A percentile compares a stretch with the other conserved stretches of the same genome.
These are phyloP conservation scores for Magallana angulata DNA, from an alignment of 1,140 invertebrate genomes.

Conservation along the genomic window DNA sequence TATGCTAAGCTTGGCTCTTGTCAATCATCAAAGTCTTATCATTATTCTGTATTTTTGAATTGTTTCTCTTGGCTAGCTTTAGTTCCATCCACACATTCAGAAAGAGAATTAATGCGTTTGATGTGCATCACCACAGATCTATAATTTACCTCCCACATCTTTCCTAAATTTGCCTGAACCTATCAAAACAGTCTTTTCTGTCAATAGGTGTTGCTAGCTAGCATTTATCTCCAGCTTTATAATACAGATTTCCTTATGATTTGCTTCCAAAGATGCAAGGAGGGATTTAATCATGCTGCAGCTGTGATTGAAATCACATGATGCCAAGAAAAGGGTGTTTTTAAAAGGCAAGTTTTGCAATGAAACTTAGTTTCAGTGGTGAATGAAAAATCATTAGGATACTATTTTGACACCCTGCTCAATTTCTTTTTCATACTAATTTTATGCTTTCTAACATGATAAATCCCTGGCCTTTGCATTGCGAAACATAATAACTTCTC, in stretches of 20 bases:
- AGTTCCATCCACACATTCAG: not conserved
- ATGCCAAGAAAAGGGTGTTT: constrained; percentile 4
- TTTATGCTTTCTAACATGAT: not conserved
- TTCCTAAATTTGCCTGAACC: constrained; percentile 42
- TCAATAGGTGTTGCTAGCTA: not conserved
- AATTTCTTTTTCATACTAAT: not conserved
- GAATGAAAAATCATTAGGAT: not conserved
- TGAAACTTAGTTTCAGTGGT: not conserved
- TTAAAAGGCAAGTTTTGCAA: not conserved
- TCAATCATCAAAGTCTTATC: not conserved
- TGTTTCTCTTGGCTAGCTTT: not conserved
- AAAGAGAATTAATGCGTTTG: not conserved
- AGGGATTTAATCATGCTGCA: constrained; percentile 33
- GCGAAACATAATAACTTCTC: not conserved
- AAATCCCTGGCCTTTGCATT: constrained; percentile 32
- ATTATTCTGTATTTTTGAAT: not conserved
- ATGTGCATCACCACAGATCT: not conserved
- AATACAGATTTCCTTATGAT: not conserved
- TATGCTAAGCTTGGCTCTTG: not conserved
- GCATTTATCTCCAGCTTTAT: not conserved
- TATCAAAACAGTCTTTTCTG: constrained; percentile 24
- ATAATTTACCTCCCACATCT: constrained; percentile 39
- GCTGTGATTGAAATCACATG: constrained; percentile 37
- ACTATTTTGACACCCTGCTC: not conserved
- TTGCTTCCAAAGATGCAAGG: not conserved